Conservation (phyloP, 2,113 vertebrate genomes). For the Phoxinus phoxinus region DNA sequence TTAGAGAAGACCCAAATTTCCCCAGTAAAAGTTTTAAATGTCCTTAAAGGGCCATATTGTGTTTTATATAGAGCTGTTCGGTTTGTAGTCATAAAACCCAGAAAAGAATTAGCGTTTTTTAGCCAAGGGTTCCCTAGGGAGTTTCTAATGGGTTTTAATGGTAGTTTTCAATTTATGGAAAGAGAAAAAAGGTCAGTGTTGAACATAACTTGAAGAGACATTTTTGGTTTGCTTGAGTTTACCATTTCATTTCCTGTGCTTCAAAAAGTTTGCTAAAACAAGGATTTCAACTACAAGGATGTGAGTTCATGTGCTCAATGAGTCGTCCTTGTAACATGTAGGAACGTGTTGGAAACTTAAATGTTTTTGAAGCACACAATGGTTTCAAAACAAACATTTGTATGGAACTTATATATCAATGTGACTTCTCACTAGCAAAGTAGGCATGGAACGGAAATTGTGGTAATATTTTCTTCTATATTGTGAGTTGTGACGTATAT, state of each 20-base stretch:
- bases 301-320: background rate
- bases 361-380: background rate
- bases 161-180: background rate
- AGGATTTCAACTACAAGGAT: background rate
- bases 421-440: background rate
- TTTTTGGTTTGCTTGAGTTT: background rate
- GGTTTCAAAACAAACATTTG: background rate
- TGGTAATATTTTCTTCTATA: background rate
- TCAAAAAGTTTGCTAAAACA: background rate
- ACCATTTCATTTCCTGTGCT: conserved; percentile 9
- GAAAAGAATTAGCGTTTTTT: background rate
- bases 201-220: background rate
- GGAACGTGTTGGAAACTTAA: too few relatives aligned
- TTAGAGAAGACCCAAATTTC: background rate
- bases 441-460: background rate
- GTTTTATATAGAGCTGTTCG: conserved; percentile 11
- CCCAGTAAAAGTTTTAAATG: background rate
- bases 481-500: too few relatives aligned
- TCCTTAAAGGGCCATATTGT: background rate
- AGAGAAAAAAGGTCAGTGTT: background rate
- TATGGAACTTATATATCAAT: background rate
- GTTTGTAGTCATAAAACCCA: conserved; percentile 13
- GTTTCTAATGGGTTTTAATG: background rate
- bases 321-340: background rate
- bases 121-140: conserved; percentile 5